These are phyloP conservation scores for Chionis minor DNA, from an alignment of 2,113 vertebrate species.

Conservation along the genomic window DNA sequence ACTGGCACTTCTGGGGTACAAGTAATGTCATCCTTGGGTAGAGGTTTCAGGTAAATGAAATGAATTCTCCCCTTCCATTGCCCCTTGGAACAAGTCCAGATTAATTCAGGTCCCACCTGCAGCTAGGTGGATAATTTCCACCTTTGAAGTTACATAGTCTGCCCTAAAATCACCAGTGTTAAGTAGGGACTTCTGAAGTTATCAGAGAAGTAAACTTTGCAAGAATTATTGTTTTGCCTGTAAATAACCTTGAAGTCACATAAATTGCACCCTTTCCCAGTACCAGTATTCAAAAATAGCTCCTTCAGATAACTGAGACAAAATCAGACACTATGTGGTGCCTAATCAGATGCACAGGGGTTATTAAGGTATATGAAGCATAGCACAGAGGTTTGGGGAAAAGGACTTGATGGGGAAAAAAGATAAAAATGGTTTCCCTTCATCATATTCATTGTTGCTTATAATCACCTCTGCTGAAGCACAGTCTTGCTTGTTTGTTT, in stretches of 20 bases:
- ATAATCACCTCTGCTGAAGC: not conserved
- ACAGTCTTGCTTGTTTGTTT: constrained; percentile 40
- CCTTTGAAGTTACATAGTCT: not conserved
- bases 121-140: not conserved
- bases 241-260: not conserved
- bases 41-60: not conserved
- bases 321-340: not conserved
- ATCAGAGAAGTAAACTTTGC: not conserved
- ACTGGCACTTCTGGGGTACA: not conserved
- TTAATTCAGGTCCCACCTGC: not conserved
- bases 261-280: not conserved
- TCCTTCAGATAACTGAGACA: not conserved
- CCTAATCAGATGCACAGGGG: not conserved
- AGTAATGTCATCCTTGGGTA: not conserved
- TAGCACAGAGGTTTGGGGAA: not conserved
- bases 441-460: not conserved
- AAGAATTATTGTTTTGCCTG: not conserved
- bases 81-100: not conserved
- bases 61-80: not conserved
- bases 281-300: not conserved
- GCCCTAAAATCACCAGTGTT: not conserved
- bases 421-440: not conserved
- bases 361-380: not conserved
- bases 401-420: not conserved
- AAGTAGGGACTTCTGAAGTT: not conserved